Evolutionary conservation across 2,888 invertebrate genomes (phyloP).

Genomic region (Stramonita haemastoma): DNA sequence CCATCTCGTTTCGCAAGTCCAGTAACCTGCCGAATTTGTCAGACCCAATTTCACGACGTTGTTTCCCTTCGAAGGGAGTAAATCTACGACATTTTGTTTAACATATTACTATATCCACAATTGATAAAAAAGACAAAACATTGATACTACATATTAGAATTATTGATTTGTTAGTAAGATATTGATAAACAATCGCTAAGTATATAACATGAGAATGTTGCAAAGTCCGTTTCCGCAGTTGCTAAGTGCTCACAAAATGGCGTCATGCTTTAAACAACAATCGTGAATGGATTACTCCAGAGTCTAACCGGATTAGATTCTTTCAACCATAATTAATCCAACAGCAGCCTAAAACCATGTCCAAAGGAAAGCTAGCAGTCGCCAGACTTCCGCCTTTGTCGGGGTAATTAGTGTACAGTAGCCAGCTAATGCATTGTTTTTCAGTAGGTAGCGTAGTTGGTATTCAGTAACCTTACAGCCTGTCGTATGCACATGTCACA

Average conservation of each 20-base stretch:
- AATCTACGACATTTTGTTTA: too few species aligned
- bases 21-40: too few species aligned
- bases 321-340: background rate
- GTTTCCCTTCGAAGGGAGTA: too few species aligned
- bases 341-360: conserved; percentile 47
- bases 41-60: too few species aligned
- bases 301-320: background rate
- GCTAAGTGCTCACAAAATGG: conserved; percentile 32
- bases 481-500: background rate
- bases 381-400: conserved; percentile 68
- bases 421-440: background rate
- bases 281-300: conserved; percentile 38
- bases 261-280: conserved; percentile 29
- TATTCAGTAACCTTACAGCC: background rate
- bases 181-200: background rate
- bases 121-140: too few species aligned
- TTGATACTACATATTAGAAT: background rate
- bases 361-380: conserved; percentile 59
- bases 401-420: conserved; percentile 53
- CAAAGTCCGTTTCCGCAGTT: conserved; percentile 4
- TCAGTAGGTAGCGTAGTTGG: too few species aligned
- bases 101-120: too few species aligned
- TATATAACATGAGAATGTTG: background rate
- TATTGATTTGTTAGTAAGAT: background rate
- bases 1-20: too few species aligned